Evolutionary conservation across 1,140 invertebrate species (phyloP), one percentile per base, ranked within the genome.

Genomic region (Matsumurasca onukii): DNA sequence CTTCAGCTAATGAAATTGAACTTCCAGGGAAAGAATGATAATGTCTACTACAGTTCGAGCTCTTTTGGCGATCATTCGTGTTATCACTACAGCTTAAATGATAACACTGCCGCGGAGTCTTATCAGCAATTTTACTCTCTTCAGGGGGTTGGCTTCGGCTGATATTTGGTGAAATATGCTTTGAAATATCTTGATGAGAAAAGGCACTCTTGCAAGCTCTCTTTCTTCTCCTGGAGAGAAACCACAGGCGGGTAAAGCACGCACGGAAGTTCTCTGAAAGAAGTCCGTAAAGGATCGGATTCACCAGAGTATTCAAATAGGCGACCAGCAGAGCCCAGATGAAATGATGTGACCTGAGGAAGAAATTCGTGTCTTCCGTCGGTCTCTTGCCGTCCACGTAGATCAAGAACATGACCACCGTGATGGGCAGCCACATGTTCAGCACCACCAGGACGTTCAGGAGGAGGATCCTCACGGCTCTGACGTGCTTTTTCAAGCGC

Each of bases 261-360:
- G 85, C 81, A 72, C 89, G 80, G 77, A 93, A 92, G 75, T 88
- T 90, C 68, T 89, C 89, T 3, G 89, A 91, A 73, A 91, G 85
- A 67, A 91, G 85, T 57, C 91, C 90, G 75, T 92, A 93, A 17
- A 93, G 83, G 17, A 93, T 78, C 1, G 91, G 91, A 80, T 93
- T 93, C 55, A 91, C 86, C 71, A 90, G 86, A 5, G 88, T 89
- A 75, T 91, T 91, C 17, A 88, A 77, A 65, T 89, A 84, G 2
- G 87, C 88, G 0, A 88, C 77, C 12, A 86, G 77, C 30, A 89
- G 78, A 2, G 86, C 77, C 77, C 80, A 81, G 12, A 86, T 74
- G 70, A 86, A 86, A 73, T 86, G 82, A 67, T 83, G 80, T 1
- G 82, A 84, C n/a, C 67, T 20, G 24, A 68, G 48, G 68, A 82